Conservation (phyloP, 2,888 invertebrate species). For the Eilema griseolum region DNA sequence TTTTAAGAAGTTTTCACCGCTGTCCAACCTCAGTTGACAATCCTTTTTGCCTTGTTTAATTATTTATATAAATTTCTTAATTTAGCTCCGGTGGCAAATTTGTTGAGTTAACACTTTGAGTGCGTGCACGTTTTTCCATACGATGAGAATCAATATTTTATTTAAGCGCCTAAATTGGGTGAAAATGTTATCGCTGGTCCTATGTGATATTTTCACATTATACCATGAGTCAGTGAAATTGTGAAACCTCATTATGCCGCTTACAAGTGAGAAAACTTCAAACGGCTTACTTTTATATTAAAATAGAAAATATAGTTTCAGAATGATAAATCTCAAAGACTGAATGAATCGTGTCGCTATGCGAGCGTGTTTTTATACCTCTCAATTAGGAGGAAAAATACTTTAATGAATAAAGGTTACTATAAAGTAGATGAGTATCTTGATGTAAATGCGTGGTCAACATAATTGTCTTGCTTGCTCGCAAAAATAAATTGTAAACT, state of each 20-base stretch:
- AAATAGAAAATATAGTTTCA: too few relatives aligned
- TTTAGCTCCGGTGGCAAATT: conserved; percentile 78
- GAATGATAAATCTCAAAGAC: too few relatives aligned
- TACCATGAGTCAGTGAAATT: conserved; percentile 26
- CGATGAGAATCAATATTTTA: conserved; percentile 23
- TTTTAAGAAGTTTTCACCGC: conserved; percentile 38
- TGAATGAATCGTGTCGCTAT: too few relatives aligned
- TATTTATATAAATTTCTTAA: conserved; percentile 84
- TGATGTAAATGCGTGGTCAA: too few relatives aligned
- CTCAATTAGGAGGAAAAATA: too few relatives aligned
- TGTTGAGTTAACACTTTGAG: conserved; percentile 54
- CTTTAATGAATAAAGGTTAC: too few relatives aligned
- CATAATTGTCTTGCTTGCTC: too few relatives aligned
- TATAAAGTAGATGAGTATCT: too few relatives aligned
- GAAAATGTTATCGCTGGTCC: conserved; percentile 53
- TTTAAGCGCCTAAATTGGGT: conserved; percentile 52
- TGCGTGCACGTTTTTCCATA: conserved; percentile 49
- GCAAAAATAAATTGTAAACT: too few relatives aligned
- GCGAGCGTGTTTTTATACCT: too few relatives aligned
- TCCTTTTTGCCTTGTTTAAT: conserved; percentile 84
- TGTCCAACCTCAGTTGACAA: conserved; percentile 84
- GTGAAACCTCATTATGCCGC: conserved; percentile 15
- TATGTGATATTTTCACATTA: conserved; percentile 48
- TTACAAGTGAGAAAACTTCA: background rate
- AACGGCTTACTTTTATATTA: background rate